Evolutionary conservation across 2,797 vertebrate genomes (phyloP).

Genomic region (Mormyrops boulengeri): DNA sequence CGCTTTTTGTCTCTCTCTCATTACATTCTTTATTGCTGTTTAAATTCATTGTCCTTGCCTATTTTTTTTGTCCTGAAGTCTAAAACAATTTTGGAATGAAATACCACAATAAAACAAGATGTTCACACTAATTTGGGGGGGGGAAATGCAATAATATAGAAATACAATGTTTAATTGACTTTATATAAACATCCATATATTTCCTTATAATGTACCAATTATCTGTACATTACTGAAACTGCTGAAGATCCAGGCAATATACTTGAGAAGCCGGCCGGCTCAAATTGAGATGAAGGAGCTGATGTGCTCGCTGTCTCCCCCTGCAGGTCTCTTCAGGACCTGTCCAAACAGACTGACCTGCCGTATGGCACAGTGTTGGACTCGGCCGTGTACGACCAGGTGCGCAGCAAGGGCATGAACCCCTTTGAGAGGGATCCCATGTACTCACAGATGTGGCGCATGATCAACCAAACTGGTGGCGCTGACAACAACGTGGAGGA

Average conservation of each 20-base stretch:
- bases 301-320: background rate
- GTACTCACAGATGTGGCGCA: conserved; percentile 97
- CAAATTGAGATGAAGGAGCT: background rate
- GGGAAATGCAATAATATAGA: background rate
- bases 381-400: conserved; percentile 91
- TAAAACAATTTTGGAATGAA: background rate
- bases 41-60: conserved; percentile 2
- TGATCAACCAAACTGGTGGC: conserved; percentile 91
- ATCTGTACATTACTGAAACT: background rate
- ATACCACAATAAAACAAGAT: background rate
- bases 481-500: conserved; percentile 89
- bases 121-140: background rate
- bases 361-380: conserved; percentile 94
- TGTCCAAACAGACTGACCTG: conserved; percentile 92
- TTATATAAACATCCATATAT: conserved; percentile 7
- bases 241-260: background rate
- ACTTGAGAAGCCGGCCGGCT: background rate
- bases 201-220: conserved; percentile 5
- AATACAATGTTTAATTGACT: conserved; percentile 1
- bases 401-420: conserved; percentile 91
- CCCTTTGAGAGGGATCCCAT: conserved; percentile 96
- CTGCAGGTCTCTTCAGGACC: conserved; percentile 87
- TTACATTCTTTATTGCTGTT: background rate
- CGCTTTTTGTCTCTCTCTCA: background rate
- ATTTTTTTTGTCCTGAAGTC: background rate